Conservation (phyloP, 1,140 invertebrate genomes). For the Meloidogyne chitwoodi region DNA sequence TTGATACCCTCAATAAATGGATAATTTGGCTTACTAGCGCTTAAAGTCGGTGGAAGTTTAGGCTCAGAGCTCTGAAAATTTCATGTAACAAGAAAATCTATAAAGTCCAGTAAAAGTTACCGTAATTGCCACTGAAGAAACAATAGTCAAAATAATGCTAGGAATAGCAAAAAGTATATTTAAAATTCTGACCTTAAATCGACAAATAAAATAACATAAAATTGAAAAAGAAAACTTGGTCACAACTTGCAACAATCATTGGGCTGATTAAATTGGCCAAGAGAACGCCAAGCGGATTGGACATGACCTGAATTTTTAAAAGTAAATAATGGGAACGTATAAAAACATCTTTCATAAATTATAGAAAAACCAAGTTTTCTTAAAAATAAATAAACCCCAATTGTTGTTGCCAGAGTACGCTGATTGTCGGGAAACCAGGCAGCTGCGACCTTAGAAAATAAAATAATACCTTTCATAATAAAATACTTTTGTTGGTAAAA, state of each 20-base stretch:
- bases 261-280: slow-evolving; percentile 55
- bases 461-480: not conserved
- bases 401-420: slow-evolving; percentile 56
- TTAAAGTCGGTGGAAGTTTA: slow-evolving; percentile 52
- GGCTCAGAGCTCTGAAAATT: slow-evolving; percentile 48
- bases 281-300: slow-evolving; percentile 56
- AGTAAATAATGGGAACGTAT: too few species aligned
- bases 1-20: slow-evolving; percentile 51
- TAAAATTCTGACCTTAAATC: slow-evolving; percentile 19
- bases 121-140: slow-evolving; percentile 49
- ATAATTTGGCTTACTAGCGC: slow-evolving; percentile 49
- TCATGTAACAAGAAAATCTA: too few species aligned
- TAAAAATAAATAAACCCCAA: slow-evolving; percentile 28
- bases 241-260: slow-evolving; percentile 34
- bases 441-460: slow-evolving; percentile 45
- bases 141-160: slow-evolving; percentile 39
- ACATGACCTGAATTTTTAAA: slow-evolving; percentile 42
- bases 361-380: too few species aligned
- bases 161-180: slow-evolving; percentile 51
- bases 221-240: not conserved
- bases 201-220: not conserved
- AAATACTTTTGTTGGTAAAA: slow-evolving; percentile 53
- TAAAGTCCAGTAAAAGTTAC: slow-evolving; percentile 1
- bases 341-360: too few species aligned
- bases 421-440: slow-evolving; percentile 58